These are phyloP conservation scores for Sinella curviseta DNA, from an alignment of 1,140 invertebrate species.

Conservation along the genomic window DNA sequence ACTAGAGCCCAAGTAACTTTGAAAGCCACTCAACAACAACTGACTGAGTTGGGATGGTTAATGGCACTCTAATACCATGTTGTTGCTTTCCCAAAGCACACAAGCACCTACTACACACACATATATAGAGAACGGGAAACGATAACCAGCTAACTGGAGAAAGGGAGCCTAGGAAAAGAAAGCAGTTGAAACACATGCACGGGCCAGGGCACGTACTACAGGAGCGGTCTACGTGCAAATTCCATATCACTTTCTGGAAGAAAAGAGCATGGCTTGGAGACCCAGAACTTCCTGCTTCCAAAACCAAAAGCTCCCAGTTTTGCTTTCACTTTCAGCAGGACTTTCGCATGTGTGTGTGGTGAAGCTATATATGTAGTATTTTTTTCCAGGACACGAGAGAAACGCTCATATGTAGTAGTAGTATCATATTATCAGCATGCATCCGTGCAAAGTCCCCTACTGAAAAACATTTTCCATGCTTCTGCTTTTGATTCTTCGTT, in stretches of 20 bases:
- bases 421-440: no score
- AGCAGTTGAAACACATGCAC: not conserved
- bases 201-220: not conserved
- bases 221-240: not conserved
- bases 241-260: not conserved
- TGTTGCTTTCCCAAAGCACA: not conserved
- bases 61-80: not conserved
- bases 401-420: no score
- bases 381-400: no score
- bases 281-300: not conserved
- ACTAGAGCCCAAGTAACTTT: not conserved
- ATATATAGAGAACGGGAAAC: no score
- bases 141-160: not conserved
- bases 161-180: not conserved
- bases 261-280: not conserved
- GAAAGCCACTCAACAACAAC: conserved; percentile 25
- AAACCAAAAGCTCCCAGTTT: not conserved
- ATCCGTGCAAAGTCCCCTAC: no score
- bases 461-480: no score
- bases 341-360: not conserved
- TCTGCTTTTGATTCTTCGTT: no score
- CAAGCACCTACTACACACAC: no score
- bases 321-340: not conserved
- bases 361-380: not conserved
- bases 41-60: conserved; percentile 7